Evolutionary conservation across 2,113 vertebrate species (phyloP), one percentile per base, ranked within the genome.

Genomic region (Pluvialis apricaria): DNA sequence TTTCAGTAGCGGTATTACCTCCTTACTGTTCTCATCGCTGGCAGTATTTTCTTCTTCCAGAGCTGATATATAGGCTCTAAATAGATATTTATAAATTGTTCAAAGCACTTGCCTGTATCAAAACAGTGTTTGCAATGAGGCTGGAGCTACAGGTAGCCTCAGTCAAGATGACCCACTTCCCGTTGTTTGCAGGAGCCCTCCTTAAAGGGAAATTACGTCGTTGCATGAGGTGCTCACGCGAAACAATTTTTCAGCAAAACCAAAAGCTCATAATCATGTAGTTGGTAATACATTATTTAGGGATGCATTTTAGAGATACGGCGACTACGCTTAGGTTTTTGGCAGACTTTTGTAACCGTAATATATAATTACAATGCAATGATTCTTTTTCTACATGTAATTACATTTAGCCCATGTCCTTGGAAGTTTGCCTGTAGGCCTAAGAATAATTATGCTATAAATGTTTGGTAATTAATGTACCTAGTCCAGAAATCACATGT

Each of bases 401-500:
- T 68, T 40, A 78, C 54, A 31, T 68, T 91, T 80, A 94, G 60
- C 44, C 78, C 29, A 38, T 77, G 92, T 82, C 45, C 66, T 85
- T 95, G 94, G 82, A 96, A 95, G 71, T 66, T 64, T 95, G 86
- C 95, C 82, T 10, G 45, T 45, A 84, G 71, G 94, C 60, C 87
- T 92, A 80, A 52, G 76, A 96, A 73, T 88, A 96, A 96, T 95
- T 90, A 54, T 25, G 52, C 68, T 91, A 16, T 86, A 92, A 95
- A 96, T 82, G 75, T 91, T 96, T 94, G 52, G 86, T 94, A 96
- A 94, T 95, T 95, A 94, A 96, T 95, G 75, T 62, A 57, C 60
- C 78, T 83, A 55, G 38, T 88, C 82, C 75, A 95, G 94, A 92
- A 91, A 95, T 78, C 83, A 66, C 94, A 68, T 13, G 38, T 83